phyloP scores from a whole-genome alignment of 2,888 invertebrate genomes.

The Venusia cambrica region DNA sequence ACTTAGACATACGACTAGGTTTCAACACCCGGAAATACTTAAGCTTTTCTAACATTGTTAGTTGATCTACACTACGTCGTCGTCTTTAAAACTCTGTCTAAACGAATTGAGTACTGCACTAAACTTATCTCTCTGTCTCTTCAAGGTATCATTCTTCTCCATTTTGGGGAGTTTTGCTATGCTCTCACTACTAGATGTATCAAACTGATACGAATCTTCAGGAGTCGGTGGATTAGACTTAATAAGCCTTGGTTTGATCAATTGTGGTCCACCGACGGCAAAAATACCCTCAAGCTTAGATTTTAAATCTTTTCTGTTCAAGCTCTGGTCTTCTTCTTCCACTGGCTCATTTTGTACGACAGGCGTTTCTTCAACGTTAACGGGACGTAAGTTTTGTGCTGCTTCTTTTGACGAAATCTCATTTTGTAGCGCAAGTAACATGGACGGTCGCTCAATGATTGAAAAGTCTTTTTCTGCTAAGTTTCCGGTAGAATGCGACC shows the following conservation, averaged over 20 bases:
- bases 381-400: conserved; percentile 48
- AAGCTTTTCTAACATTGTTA: conserved; percentile 6
- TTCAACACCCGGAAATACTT: conserved; percentile 37
- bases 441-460: conserved; percentile 45
- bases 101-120: conserved; percentile 70
- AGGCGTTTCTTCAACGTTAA: conserved; percentile 39
- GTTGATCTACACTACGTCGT: conserved; percentile 52
- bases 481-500: conserved; percentile 66
- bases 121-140: conserved; percentile 66
- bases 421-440: conserved; percentile 61
- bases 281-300: conserved; percentile 67
- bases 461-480: conserved; percentile 46
- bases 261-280: conserved; percentile 56
- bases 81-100: conserved; percentile 61
- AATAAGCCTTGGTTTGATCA: conserved; percentile 54
- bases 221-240: conserved; percentile 64
- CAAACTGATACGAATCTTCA: conserved; percentile 59
- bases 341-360: conserved; percentile 30
- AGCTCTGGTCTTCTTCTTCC: conserved; percentile 42
- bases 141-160: conserved; percentile 71
- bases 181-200: conserved; percentile 58
- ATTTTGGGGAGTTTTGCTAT: conserved; percentile 58
- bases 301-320: conserved; percentile 65
- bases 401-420: conserved; percentile 52
- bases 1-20: conserved; percentile 61